Evolutionary conservation across 2,888 invertebrate genomes (phyloP).

Genomic region (Agrotis exclamationis): DNA sequence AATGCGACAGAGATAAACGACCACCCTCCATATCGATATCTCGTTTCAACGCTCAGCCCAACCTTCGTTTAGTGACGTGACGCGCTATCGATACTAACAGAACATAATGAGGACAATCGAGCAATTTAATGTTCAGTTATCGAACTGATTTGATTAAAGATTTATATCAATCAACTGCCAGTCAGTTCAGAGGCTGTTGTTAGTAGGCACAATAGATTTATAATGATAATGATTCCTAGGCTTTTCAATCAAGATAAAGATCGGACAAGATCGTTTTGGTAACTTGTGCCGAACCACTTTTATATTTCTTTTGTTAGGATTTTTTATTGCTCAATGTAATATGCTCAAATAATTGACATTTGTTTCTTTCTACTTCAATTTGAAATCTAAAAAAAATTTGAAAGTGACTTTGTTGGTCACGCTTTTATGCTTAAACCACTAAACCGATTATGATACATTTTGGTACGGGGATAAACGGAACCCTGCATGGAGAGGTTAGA

Average conservation of each 20-base stretch:
- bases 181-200: conserved; percentile 30
- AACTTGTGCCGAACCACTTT: not conserved
- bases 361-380: too few relatives aligned
- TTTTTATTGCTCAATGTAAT: too few relatives aligned
- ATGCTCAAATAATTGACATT: too few relatives aligned
- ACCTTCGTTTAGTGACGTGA: conserved; percentile 48
- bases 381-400: too few relatives aligned
- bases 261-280: conserved; percentile 11
- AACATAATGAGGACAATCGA: conserved; percentile 69
- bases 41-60: conserved; percentile 45
- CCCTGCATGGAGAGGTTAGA: too few relatives aligned
- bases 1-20: conserved; percentile 53
- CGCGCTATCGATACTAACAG: conserved; percentile 38
- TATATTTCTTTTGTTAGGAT: not conserved
- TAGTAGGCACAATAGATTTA: conserved; percentile 17
- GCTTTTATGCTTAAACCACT: too few relatives aligned
- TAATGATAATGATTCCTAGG: conserved; percentile 32
- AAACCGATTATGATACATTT: too few relatives aligned
- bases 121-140: conserved; percentile 65
- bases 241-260: conserved; percentile 29
- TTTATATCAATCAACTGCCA: conserved; percentile 52
- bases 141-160: conserved; percentile 67
- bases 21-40: conserved; percentile 51
- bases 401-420: too few relatives aligned
- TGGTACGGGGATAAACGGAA: too few relatives aligned